These are phyloP conservation scores for Phalacrocorax carbo DNA, from an alignment of 2,113 vertebrate species.

Conservation along the genomic window DNA sequence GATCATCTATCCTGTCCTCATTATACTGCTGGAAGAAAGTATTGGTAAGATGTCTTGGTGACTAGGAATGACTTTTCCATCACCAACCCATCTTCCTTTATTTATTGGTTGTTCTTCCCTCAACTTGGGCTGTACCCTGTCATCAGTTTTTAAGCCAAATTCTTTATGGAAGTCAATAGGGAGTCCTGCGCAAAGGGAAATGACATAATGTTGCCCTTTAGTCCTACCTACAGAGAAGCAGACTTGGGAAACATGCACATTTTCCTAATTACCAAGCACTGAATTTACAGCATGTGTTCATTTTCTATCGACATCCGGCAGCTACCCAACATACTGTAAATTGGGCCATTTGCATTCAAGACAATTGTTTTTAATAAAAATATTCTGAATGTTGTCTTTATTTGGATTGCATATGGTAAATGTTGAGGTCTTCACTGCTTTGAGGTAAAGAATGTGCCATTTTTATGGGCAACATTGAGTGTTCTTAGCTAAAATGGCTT, in stretches of 20 bases:
- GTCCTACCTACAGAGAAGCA: constrained; percentile 58
- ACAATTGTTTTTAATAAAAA: constrained; percentile 46
- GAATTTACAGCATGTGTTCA: constrained; percentile 43
- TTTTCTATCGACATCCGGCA: constrained; percentile 39
- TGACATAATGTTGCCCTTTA: constrained; percentile 59
- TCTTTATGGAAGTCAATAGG: constrained; percentile 33
- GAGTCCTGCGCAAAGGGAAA: constrained; percentile 63
- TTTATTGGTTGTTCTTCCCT: constrained; percentile 45
- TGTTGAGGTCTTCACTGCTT: neutral
- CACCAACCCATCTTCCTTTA: constrained; percentile 20
- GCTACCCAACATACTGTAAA: constrained; percentile 9
- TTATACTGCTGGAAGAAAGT: neutral
- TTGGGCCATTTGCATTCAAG: neutral
- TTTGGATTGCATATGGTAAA: neutral
- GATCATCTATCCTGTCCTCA: neutral
- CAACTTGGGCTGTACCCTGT: neutral
- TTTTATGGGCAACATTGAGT: neutral
- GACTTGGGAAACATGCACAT: neutral
- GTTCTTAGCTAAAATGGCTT: neutral
- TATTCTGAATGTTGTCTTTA: constrained; percentile 1
- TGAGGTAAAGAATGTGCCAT: constrained; percentile 5
- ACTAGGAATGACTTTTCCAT: neutral
- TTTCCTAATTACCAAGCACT: constrained; percentile 46
- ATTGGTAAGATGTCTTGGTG: neutral
- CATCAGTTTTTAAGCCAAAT: constrained; percentile 45